These are phyloP conservation scores for Prenolepis imparis DNA, from an alignment of 2,888 invertebrate species.

Conservation along the genomic window DNA sequence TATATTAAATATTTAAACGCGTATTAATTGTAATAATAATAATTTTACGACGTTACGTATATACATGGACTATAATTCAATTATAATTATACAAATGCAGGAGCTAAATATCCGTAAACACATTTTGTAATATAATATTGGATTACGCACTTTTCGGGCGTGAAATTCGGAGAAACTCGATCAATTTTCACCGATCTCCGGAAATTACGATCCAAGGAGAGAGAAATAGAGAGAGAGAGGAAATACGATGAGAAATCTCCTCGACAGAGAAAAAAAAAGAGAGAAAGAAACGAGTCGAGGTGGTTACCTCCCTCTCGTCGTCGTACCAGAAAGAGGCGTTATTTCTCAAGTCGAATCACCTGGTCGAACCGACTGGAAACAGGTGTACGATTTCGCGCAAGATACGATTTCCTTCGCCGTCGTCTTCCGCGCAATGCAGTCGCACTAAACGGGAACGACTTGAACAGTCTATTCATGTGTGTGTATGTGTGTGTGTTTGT, in stretches of 20 bases:
- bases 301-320: background rate
- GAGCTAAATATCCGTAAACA: background rate
- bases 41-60: background rate
- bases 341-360: conserved; percentile 27
- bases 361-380: conserved; percentile 23
- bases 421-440: background rate
- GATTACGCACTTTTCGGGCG: background rate
- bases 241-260: background rate
- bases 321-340: conserved; percentile 20
- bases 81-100: background rate
- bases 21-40: background rate
- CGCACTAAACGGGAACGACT: conserved; percentile 12
- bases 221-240: background rate
- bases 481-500: background rate
- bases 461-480: conserved; percentile 16
- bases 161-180: background rate
- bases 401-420: conserved; percentile 10
- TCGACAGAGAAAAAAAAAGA: conserved; percentile 9
- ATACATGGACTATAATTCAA: background rate
- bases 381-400: conserved; percentile 25
- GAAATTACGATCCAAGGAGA: background rate
- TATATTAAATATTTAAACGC: background rate
- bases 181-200: background rate
- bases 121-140: background rate
- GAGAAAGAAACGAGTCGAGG: background rate